These are phyloP conservation scores for Trichopria drosophilae DNA, from an alignment of 2,888 invertebrate species.

Conservation along the genomic window DNA sequence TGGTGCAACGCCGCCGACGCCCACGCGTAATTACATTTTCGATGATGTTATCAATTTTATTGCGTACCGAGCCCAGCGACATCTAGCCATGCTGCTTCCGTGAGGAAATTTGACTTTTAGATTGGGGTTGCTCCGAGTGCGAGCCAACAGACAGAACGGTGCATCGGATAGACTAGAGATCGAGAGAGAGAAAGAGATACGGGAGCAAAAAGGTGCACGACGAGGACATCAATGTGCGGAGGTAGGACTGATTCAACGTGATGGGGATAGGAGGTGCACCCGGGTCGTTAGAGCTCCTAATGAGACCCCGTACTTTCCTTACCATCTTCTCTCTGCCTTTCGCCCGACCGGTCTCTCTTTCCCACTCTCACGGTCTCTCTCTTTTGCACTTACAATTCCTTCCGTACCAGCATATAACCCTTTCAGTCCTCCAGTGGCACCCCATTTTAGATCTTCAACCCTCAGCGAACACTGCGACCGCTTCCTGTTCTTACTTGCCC, in stretches of 20 bases:
- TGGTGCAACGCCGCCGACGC: constrained; percentile 20
- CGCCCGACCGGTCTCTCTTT: constrained; percentile 19
- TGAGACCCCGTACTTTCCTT: constrained; percentile 44
- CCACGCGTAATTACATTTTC: constrained; percentile 50
- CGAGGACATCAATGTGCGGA: constrained; percentile 31
- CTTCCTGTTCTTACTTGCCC: constrained; percentile 24
- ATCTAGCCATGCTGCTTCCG: constrained; percentile 40
- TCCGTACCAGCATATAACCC: constrained; percentile 35
- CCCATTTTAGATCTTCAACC: constrained; percentile 22
- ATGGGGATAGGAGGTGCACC: constrained; percentile 43
- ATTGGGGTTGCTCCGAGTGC: constrained; percentile 46
- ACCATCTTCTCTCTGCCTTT: constrained; percentile 32
- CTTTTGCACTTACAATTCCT: constrained; percentile 20
- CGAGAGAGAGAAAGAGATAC: constrained; percentile 24
- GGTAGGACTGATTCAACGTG: constrained; percentile 47
- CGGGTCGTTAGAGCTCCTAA: constrained; percentile 59
- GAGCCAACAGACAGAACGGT: constrained; percentile 39
- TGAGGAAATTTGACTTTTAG: constrained; percentile 55
- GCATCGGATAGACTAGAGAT: too few species aligned
- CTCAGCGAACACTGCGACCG: constrained; percentile 22
- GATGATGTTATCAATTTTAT: constrained; percentile 55
- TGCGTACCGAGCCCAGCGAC: constrained; percentile 30
- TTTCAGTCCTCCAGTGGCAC: constrained; percentile 29
- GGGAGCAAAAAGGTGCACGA: constrained; percentile 24
- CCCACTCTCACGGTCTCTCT: constrained; percentile 3